Base-by-base conservation (phyloP, 2,888 invertebrate genomes). In the Phasia obesa region DNA sequence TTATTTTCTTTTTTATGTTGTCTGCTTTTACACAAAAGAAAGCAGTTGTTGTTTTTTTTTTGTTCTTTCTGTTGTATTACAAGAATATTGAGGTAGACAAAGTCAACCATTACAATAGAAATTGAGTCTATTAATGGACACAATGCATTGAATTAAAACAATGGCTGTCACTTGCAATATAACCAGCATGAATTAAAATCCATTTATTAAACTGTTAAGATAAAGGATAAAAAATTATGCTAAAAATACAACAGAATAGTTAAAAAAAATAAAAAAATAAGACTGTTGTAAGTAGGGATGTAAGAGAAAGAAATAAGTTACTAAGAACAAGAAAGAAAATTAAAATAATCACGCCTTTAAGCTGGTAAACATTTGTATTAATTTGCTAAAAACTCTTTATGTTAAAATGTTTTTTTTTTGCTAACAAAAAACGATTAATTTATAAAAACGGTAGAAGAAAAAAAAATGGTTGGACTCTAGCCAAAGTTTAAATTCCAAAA, bases 121-220 rank as follows among this genome's bases (percentile, higher is more conserved):
- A 51, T 42, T 4, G 38, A 59, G 49, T 57, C 31, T 75, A 75
- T 65, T 75, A 65, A 75, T 65, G 75, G 44, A 71, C 51, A 81
- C 57, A 76, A 65, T 81, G 44, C 70, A 76, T 70, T 81, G 49
- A 71, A 23, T 64, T 69, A 38, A 59, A 75, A 81, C 81, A 81
- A 81, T 81, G 44, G 31, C 35, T 71, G 75, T 71, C 81, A 81
- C 65, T 81, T 81, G 81, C 81, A 70, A 38, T 73, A 74, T n/a
- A 27, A 47, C 60, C 79, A 74, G 53, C 60, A 67, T 73, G 57
- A 67, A 60, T 31, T 31, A 47, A 23, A 60, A 73, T 19, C 67
- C 47, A 74, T 80, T 67, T 59, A 74, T 62, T 67, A 44, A 67
- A 67, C 53, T 53, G 38, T 62, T 25, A 53, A 80, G 59, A 62